phyloP scores from a whole-genome alignment of 2,113 vertebrate species.

The Mormyrus lacerda region DNA sequence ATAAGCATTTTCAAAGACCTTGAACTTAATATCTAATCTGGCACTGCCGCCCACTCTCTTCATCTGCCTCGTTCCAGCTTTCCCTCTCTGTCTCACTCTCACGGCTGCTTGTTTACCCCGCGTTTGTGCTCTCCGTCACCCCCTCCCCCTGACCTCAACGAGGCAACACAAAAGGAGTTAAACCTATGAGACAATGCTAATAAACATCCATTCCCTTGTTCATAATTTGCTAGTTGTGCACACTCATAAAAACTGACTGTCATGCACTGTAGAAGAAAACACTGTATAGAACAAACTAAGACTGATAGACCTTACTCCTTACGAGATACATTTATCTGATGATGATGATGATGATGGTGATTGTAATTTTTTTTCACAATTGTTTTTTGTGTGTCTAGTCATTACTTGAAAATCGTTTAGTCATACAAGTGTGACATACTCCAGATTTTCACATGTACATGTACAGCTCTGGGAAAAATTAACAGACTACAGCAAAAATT shows the following conservation, averaged over 20 bases:
- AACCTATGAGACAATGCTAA: not conserved
- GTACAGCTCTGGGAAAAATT: not conserved
- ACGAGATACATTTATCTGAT: not conserved
- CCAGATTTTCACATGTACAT: not conserved
- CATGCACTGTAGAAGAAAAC: not conserved
- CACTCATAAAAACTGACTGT: not conserved
- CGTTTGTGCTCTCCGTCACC: not conserved
- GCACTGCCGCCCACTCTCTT: constrained; percentile 69
- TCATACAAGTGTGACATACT: not conserved
- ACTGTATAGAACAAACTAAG: not conserved
- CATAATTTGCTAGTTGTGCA: not conserved
- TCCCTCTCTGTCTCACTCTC: constrained; percentile 66
- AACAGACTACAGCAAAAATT: not conserved
- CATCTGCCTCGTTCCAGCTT: not conserved
- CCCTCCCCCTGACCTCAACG: not conserved
- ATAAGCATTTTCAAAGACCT: constrained; percentile 98
- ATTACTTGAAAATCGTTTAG: not conserved
- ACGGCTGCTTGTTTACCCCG: constrained; percentile 84
- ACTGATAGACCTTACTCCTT: not conserved
- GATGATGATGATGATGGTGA: not conserved
- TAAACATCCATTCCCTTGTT: not conserved
- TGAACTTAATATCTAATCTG: constrained; percentile 94
- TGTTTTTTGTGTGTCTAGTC: not conserved
- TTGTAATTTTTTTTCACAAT: not conserved
- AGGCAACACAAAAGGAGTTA: not conserved